Evolutionary conservation across 2,797 vertebrate species (phyloP), one percentile per base, ranked within the genome.

Genomic region (Anguilla megastoma): DNA sequence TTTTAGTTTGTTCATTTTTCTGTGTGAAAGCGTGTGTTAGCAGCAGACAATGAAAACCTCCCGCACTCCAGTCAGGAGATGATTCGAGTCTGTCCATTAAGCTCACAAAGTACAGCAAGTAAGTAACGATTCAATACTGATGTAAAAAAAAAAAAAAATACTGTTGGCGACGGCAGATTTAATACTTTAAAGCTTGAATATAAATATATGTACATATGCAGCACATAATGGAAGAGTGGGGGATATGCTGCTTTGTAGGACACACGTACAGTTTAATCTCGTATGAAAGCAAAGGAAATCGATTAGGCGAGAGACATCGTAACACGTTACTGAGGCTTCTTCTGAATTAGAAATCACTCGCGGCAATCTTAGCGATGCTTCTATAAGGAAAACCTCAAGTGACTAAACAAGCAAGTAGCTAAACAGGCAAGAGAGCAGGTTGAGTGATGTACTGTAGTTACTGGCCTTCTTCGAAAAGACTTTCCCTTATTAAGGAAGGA

Each of bases 181-280:
- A 82, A 82, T 82, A 82, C 79, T 50, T 50, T 48, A 50, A 82
- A 82, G 79, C 79, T 48, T 9, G 79, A 50, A 82, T 48, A 82
- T 82, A 82, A 82, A 82, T 82, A 82, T 82, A 50, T 82, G 79
- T 82, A 82, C 45, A 82, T 24, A 50, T n/a, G 45, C 41, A 50
- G 16, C 6, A 21, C 16, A 8, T 21, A 45, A 16, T n/a, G 41
- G 45, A 41, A 33, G 8, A 1, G 80, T 18, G 6, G 79, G 21
- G 41, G 41, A 50, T n/a, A 41, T n/a, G 80, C 56, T 3, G 56
- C 14, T 14, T 50, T 6, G 41, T 21, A 5, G 3, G 74, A 41
- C 12, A 12, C 50, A 3, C 56, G 45, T 84, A 52, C 50, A 16
- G n/a, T 58, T 83, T 84, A 8, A 58, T 18, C 50, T 27, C 10